Base-by-base conservation (phyloP, 2,113 vertebrate species). In the Sinocyclocheilus anophthalmus region DNA sequence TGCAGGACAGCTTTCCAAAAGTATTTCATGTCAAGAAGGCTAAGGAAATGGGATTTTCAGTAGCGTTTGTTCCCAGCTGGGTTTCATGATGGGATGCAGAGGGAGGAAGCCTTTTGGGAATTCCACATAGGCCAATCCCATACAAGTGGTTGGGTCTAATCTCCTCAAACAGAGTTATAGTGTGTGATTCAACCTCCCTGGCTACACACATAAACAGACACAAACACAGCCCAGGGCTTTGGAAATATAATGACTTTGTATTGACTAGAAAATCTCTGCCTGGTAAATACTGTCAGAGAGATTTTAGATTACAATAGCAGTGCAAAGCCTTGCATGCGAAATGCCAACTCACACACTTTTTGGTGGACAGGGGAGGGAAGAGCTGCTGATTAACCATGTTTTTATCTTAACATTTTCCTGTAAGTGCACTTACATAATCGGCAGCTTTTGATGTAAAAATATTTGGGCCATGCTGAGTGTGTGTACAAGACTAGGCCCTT, bases 61-160 rank as follows among this genome's bases (percentile, higher is more conserved):
- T 45, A 42, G 50, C 20, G 16, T 59, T 33, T 63, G 67, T 33
- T 75, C 75, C 70, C 53, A 26, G 63, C 84, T 76, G 81, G n/a
- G 73, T 76, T 86, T 72, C 65, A 18, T 81, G 85, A 72, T 50
- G 48, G 79, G 81, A 81, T 20, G 57, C 76, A 84, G 85, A 76
- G 80, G 57, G 70, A 84, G 45, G 67, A 86, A 75, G n/a, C 30
- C 75, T 22, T 86, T 81, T 63, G 50, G 61, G 85, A 88, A 87
- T 84, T 80, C 61, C 59, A 81, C 61, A 77, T 84, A 88, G 79
- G 59, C 69, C 84, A 76, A 84, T 76, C 77, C 77, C 83, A 82
- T 63, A 53, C 50, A 20, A 76, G 39, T 37, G 76, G 78, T 81
- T 79, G 48, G 82, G 37, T 33, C 70, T 84, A 75, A 86, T 79